phyloP scores from a whole-genome alignment of 2,113 vertebrate genomes.

The Podilymbus podiceps region DNA sequence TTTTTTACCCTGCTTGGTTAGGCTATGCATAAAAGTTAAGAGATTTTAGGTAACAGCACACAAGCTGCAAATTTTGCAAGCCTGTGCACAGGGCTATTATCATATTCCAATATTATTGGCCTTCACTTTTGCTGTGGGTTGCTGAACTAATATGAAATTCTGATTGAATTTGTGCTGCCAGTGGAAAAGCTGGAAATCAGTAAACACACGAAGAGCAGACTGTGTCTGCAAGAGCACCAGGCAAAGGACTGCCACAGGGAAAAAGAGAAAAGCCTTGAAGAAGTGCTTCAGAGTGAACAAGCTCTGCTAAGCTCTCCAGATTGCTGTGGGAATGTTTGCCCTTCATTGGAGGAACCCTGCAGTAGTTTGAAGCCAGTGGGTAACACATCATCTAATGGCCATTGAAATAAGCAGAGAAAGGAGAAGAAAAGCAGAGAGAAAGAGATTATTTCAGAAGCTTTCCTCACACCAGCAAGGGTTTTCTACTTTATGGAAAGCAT shows the following conservation, averaged over 20 bases:
- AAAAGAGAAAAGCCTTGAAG: background rate
- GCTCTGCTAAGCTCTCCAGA: background rate
- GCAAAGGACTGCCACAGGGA: background rate
- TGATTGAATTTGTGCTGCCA: conserved; percentile 18
- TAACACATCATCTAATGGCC: background rate
- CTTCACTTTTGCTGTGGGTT: background rate
- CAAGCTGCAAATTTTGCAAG: background rate
- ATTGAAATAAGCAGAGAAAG: background rate
- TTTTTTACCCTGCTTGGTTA: background rate
- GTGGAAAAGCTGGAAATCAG: conserved; percentile 24
- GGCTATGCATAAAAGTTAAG: background rate
- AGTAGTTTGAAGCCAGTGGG: background rate
- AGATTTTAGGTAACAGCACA: background rate
- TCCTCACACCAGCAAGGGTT: background rate
- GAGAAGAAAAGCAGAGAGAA: background rate
- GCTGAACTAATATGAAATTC: conserved; percentile 32
- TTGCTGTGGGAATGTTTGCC: background rate
- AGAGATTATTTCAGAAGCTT: background rate
- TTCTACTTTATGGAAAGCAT: background rate
- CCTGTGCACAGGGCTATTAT: background rate
- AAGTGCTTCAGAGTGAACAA: background rate
- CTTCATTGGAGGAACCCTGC: background rate
- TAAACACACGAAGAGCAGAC: background rate
- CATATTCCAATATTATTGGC: background rate
- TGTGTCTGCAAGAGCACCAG: background rate